phyloP scores from a whole-genome alignment of 2,888 invertebrate genomes.

The Gibbula magus region DNA sequence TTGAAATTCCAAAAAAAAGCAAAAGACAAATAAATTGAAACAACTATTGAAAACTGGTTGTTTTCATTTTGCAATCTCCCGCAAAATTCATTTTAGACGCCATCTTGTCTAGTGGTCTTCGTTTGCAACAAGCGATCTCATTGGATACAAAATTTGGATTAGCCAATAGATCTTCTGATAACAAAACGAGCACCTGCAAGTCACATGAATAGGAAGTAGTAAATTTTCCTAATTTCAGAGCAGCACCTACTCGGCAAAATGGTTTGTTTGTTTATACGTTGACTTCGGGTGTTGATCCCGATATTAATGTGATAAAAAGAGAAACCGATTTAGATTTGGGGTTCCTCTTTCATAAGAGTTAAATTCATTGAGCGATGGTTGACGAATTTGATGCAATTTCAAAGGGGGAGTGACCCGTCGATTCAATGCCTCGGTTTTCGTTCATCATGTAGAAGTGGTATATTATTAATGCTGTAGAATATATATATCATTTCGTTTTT shows the following conservation, averaged over 20 bases:
- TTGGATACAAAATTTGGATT: background rate
- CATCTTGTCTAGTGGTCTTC: background rate
- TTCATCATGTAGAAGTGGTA: background rate
- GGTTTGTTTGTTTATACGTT: background rate
- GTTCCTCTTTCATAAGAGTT: no score
- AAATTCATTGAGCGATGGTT: no score
- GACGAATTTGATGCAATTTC: no score
- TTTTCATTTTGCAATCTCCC: constrained; percentile 1
- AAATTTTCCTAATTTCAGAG: background rate
- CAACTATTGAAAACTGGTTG: background rate
- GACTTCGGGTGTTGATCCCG: no score
- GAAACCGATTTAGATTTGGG: no score
- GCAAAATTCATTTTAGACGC: background rate
- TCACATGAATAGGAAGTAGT: background rate
- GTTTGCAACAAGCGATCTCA: background rate
- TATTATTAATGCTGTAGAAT: no score
- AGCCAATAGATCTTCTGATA: background rate
- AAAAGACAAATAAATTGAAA: background rate
- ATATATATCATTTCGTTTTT: no score
- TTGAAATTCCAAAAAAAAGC: background rate
- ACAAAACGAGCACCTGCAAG: constrained; percentile 5
- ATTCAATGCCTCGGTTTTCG: background rate
- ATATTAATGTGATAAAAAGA: no score
- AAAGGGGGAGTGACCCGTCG: background rate
- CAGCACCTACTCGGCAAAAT: background rate